These are phyloP conservation scores for Chloropsis cyanopogon DNA, from an alignment of 2,113 vertebrate genomes.

Conservation along the genomic window DNA sequence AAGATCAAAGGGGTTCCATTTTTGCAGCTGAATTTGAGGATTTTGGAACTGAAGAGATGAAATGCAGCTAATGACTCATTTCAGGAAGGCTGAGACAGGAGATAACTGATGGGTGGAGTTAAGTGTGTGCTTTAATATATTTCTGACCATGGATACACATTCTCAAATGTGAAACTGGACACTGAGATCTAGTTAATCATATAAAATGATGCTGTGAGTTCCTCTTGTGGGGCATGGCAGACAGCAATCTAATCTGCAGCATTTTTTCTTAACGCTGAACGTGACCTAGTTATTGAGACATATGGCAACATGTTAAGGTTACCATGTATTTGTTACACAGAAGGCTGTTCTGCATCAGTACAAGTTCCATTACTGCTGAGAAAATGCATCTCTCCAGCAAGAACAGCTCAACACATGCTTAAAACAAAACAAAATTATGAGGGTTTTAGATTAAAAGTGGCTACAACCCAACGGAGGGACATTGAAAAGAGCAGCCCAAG, in stretches of 20 bases:
- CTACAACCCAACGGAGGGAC: background rate
- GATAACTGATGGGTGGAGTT: background rate
- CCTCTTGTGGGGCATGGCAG: background rate
- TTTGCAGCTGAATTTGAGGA: slow-evolving; percentile 46
- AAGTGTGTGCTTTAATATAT: background rate
- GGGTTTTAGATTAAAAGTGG: background rate
- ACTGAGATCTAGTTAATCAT: background rate
- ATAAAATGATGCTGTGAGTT: background rate
- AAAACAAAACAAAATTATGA: background rate
- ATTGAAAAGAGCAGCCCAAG: background rate
- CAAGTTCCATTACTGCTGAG: background rate
- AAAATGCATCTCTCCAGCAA: background rate
- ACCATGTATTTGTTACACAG: background rate
- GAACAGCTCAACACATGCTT: background rate
- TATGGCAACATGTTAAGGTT: background rate
- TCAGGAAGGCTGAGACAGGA: slow-evolving; percentile 16
- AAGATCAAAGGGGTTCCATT: slow-evolving; percentile 57
- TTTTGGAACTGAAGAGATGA: slow-evolving; percentile 56
- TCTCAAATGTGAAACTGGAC: background rate
- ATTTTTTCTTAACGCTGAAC: background rate
- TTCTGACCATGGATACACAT: background rate
- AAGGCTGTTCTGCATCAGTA: background rate
- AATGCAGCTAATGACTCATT: slow-evolving; percentile 44
- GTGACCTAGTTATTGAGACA: background rate
- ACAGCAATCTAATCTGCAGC: background rate